Evolutionary conservation across 2,113 vertebrate species (phyloP).

Genomic region (Dicerorhinus sumatrensis): DNA sequence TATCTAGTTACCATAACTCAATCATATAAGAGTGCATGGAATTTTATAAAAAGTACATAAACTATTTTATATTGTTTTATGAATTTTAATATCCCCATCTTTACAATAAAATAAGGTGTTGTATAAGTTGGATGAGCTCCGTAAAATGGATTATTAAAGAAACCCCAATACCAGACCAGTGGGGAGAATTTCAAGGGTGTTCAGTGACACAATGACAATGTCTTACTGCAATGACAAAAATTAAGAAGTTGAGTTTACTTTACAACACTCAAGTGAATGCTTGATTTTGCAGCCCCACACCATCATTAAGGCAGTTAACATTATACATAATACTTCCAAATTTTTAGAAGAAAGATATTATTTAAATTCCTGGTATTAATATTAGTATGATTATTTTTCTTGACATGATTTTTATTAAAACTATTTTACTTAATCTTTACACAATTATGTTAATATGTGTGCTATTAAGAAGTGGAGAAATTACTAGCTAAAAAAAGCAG

Average conservation of each 20-base stretch:
- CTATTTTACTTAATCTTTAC: conserved; percentile 8
- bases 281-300: not conserved
- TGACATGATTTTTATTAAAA: conserved; percentile 40
- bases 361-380: not conserved
- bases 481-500: not conserved
- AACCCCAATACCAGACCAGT: not conserved
- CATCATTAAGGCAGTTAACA: not conserved
- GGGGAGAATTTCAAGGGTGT: not conserved
- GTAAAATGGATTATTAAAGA: not conserved
- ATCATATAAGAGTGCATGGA: not conserved
- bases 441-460: not conserved
- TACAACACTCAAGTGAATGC: too few species aligned
- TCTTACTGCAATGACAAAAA: not conserved
- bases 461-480: conserved; percentile 17
- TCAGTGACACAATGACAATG: not conserved
- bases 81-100: not conserved
- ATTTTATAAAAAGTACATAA: not conserved
- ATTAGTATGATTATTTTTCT: conserved; percentile 36
- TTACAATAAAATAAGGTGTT: not conserved
- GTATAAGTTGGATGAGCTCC: not conserved
- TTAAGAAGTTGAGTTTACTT: not conserved
- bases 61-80: not conserved
- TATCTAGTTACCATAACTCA: not conserved
- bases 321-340: not conserved
- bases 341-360: conserved; percentile 20